Evolutionary conservation across 1,140 invertebrate species (phyloP).

Genomic region (Drosophila melanica): DNA sequence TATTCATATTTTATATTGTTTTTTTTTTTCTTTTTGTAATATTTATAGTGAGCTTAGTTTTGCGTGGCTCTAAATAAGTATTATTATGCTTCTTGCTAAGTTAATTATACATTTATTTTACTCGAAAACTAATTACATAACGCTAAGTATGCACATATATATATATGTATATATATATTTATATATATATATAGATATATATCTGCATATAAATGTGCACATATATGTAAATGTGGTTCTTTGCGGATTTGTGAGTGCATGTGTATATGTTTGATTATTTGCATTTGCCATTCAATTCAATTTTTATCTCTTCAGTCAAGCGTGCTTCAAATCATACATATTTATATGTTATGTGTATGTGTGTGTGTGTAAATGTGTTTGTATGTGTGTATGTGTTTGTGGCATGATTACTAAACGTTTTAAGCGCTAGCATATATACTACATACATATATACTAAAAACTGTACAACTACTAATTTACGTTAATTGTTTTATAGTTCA

Average conservation of each 20-base stretch:
- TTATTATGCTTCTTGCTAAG: slow-evolving; percentile 67
- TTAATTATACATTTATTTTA: slow-evolving; percentile 73
- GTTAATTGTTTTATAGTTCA: slow-evolving; percentile 76
- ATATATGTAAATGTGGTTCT: slow-evolving; percentile 45
- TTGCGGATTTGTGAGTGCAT: slow-evolving; percentile 25
- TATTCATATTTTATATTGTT: slow-evolving; percentile 23
- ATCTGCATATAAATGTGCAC: slow-evolving; percentile 44
- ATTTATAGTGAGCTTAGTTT: slow-evolving; percentile 50
- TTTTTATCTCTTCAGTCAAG: slow-evolving; percentile 51
- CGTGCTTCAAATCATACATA: slow-evolving; percentile 42
- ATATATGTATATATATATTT: slow-evolving; percentile 45
- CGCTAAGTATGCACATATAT: slow-evolving; percentile 52
- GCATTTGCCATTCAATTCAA: slow-evolving; percentile 32
- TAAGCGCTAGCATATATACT: slow-evolving; percentile 70
- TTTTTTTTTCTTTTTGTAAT: slow-evolving; percentile 35
- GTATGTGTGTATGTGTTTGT: slow-evolving; percentile 31
- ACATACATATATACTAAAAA: slow-evolving; percentile 61
- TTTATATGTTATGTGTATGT: slow-evolving; percentile 24
- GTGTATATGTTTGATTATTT: slow-evolving; percentile 30
- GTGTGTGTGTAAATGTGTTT: slow-evolving; percentile 22
- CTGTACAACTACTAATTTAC: slow-evolving; percentile 80
- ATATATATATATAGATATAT: slow-evolving; percentile 48
- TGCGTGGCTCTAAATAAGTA: slow-evolving; percentile 53
- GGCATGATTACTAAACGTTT: slow-evolving; percentile 67
- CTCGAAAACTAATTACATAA: slow-evolving; percentile 76